Conservation (phyloP, 2,113 vertebrate genomes). For the Oncorhynchus keta region DNA sequence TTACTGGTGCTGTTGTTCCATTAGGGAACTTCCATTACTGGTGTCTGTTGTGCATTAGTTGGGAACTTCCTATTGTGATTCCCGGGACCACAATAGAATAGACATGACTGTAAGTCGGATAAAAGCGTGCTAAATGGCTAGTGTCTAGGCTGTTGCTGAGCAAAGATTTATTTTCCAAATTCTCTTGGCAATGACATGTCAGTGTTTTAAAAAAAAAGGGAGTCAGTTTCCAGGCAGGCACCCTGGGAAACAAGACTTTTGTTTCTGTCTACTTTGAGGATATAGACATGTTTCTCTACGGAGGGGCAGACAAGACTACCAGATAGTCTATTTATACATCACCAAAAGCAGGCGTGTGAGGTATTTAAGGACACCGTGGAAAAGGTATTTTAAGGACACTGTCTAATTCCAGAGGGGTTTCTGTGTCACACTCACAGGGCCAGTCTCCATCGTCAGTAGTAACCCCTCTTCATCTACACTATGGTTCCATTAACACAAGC, state of each 20-base stretch:
- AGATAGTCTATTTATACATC: conserved; percentile 16
- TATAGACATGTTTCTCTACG: background rate
- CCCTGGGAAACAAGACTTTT: conserved; percentile 25
- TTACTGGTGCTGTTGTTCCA: conserved; percentile 20
- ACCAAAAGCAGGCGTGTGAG: no score
- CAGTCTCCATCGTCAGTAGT: background rate
- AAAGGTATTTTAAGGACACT: background rate
- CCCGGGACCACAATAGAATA: no score
- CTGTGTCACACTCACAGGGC: background rate
- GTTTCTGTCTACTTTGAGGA: conserved; percentile 20
- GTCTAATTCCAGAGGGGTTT: background rate
- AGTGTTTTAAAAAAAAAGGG: background rate
- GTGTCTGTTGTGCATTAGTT: no score
- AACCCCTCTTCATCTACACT: background rate
- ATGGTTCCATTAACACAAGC: no score
- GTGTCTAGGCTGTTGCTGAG: conserved; percentile 42
- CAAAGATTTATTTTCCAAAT: conserved; percentile 38
- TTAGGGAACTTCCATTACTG: conserved; percentile 17
- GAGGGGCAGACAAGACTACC: conserved; percentile 4
- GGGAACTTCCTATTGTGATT: no score
- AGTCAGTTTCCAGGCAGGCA: conserved; percentile 51
- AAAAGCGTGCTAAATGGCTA: no score
- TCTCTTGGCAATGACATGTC: conserved; percentile 40
- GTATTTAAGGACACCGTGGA: background rate
- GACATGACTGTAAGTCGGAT: no score